Evolutionary conservation across 2,888 invertebrate species (phyloP).

Genomic region (Synergus laeviventris): DNA sequence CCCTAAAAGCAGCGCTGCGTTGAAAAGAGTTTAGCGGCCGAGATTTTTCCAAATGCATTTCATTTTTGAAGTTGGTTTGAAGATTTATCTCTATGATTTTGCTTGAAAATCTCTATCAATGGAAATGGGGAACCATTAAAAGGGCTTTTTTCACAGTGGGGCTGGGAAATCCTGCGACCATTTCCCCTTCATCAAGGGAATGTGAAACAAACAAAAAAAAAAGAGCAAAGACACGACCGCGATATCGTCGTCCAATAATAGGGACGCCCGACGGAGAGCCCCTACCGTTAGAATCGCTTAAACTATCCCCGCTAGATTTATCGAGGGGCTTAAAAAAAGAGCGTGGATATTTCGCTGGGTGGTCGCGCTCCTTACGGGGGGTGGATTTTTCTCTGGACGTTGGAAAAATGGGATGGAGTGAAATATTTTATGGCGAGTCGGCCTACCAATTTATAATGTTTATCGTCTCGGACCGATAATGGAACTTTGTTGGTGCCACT

Average conservation of each 20-base stretch:
- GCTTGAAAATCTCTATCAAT: neutral
- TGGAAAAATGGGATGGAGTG: neutral
- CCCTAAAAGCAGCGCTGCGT: neutral
- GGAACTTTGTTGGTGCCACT: conserved; percentile 62
- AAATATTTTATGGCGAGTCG: conserved; percentile 40
- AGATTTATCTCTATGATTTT: neutral
- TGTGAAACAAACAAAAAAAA: neutral
- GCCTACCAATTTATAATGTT: conserved; percentile 73
- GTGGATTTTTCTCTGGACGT: neutral
- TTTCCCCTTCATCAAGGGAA: neutral
- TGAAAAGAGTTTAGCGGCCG: neutral
- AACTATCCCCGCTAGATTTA: conserved; percentile 69
- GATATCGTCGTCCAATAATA: conserved; percentile 47
- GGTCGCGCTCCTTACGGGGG: conserved; percentile 39
- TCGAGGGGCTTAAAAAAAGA: conserved; percentile 53
- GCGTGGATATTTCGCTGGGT: conserved; percentile 48
- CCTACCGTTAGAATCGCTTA: conserved; percentile 69
- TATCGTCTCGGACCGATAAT: conserved; percentile 73
- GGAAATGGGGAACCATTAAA: neutral
- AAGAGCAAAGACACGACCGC: neutral
- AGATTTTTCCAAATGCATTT: neutral
- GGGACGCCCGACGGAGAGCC: conserved; percentile 46
- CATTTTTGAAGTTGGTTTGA: neutral
- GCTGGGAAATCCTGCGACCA: neutral
- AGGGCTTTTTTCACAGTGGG: neutral